A percentile compares a stretch with the other conserved stretches of the same genome.
Evolutionary conservation across 2,113 vertebrate species (phyloP).

Genomic region (Paracanthobrama guichenoti): DNA sequence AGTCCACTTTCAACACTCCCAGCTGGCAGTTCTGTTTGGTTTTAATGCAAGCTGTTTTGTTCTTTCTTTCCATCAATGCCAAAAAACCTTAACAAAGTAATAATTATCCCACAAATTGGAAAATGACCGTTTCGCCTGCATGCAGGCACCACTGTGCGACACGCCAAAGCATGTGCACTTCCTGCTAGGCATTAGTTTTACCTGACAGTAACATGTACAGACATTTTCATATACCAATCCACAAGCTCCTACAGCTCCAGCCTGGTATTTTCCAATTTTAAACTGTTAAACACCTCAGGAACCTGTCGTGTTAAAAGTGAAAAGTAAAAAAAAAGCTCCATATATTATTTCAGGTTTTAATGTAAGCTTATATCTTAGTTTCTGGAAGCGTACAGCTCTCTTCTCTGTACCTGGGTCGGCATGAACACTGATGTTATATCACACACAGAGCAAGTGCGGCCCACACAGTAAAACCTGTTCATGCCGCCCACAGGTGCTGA

Average conservation of each 20-base stretch:
- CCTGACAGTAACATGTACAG: background rate
- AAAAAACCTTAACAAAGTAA: background rate
- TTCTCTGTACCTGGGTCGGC: background rate
- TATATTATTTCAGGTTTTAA: conserved; percentile 1
- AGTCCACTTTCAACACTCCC: background rate
- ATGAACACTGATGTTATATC: conserved; percentile 14
- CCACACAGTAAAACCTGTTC: conserved; percentile 30
- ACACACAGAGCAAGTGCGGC: background rate
- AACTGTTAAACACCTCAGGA: conserved; percentile 17
- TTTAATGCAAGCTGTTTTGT: background rate
- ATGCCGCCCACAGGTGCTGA: conserved; percentile 31
- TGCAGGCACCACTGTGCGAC: background rate
- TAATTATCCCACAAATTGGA: background rate
- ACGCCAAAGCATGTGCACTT: background rate
- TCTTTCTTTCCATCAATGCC: background rate
- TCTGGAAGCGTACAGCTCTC: background rate
- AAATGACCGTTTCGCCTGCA: background rate
- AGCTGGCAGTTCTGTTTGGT: background rate
- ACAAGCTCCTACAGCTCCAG: background rate
- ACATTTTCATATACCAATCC: background rate
- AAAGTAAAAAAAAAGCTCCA: background rate
- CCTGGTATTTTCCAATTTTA: background rate
- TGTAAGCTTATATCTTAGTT: background rate
- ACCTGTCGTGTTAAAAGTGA: background rate
- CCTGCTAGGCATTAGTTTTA: background rate